Evolutionary conservation across 1,140 invertebrate species (phyloP), one percentile per base, ranked within the genome.

Genomic region (Sipha flava): DNA sequence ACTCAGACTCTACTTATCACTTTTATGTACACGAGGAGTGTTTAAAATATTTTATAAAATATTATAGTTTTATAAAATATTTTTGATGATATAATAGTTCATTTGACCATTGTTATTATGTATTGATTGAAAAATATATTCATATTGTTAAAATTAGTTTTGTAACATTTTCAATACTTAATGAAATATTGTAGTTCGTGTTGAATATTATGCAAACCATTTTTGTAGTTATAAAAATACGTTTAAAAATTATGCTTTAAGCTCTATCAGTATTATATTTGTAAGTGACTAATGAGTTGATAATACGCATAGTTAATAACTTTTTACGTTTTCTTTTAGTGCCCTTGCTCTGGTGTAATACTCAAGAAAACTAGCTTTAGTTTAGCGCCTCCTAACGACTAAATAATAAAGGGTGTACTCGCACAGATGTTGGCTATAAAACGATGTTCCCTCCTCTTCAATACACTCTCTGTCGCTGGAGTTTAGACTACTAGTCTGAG

Each of bases 351-450:
- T 52, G 14, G 18, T 72, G 29, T 43, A 37, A 43, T 59, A 57
- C 59, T 77, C 21, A 57, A 77, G 49, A 57, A 43, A 14, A 57
- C 59, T 37, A 52, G 73, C 5, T 34, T 7, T 21, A 23, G 73
- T 75, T 68, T 57, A 54, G 31, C n/a, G 34, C 29, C 73, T 77
- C 29, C 52, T 77, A 77, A 77, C 21, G 73, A 77, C 73, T 40
- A 37, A 43, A 77, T 54, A 75, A 75, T 77, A 77, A 59, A 77
- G 29, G 73, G 52, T 54, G 21, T 40, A 18, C 47, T n/a, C 7
- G 12, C 73, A 21, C 73, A 77, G 73, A 43, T 77, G 73, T 52
- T 5, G 70, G 18, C 52, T 52, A 23, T 77, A 77, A 75, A 77
- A 77, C 29, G 31, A 23, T 34, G 12, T 18, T 6, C 73, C 23